phyloP scores from a whole-genome alignment of 2,797 vertebrate genomes.

The Leptoclinus maculatus region DNA sequence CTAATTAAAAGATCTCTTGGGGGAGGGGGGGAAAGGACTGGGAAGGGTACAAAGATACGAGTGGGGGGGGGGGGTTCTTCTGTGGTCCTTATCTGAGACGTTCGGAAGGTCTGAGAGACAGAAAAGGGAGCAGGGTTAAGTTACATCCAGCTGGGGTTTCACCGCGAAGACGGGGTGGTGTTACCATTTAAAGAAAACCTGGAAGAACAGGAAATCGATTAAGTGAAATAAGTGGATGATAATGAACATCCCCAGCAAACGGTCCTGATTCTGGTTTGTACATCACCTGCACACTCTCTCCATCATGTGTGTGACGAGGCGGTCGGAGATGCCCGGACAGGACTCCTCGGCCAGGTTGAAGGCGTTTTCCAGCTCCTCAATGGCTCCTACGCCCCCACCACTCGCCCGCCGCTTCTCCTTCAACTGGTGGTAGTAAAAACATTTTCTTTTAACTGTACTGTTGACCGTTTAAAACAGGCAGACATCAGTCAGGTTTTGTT shows the following conservation, averaged over 20 bases:
- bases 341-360: constrained; percentile 98
- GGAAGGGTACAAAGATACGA: constrained; percentile 54
- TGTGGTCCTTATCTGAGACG: constrained; percentile 71
- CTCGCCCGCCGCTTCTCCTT: constrained; percentile 93
- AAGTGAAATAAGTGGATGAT: neutral
- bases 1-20: constrained; percentile 85
- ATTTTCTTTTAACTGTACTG: neutral
- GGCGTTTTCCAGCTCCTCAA: constrained; percentile 98
- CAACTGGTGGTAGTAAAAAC: constrained; percentile 73
- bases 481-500: neutral
- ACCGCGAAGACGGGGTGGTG: constrained; percentile 78
- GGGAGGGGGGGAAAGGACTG: constrained; percentile 25
- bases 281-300: constrained; percentile 94
- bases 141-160: constrained; percentile 68
- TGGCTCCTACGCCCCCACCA: constrained; percentile 88
- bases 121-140: constrained; percentile 46
- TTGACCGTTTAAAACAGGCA: neutral
- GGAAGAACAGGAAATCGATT: constrained; percentile 4
- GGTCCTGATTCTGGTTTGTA: fast-evolving
- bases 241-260: neutral
- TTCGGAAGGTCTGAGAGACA: constrained; percentile 45
- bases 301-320: constrained; percentile 94
- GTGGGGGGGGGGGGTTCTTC: constrained; percentile 10
- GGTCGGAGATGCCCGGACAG: constrained; percentile 97
- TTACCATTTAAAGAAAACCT: constrained; percentile 84